These are phyloP conservation scores for Tanypteryx hageni DNA, from an alignment of 2,888 invertebrate genomes.

Conservation along the genomic window DNA sequence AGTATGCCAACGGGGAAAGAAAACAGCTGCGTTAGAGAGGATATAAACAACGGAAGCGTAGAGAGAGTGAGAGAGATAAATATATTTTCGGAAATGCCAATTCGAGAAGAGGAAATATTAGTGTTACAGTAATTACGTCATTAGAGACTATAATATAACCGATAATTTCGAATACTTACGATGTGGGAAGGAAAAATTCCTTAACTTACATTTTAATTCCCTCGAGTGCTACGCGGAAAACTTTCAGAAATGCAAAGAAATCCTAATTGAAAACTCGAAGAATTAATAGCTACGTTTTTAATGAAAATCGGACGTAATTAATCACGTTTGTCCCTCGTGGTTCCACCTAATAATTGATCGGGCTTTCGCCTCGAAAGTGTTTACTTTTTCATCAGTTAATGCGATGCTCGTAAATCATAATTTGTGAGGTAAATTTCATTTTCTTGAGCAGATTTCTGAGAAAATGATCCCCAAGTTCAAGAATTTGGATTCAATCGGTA, in stretches of 20 bases:
- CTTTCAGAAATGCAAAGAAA: not conserved
- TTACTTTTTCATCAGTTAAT: not conserved
- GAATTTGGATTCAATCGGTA: not conserved
- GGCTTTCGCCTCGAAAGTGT: not conserved
- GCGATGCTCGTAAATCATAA: slow-evolving; percentile 18
- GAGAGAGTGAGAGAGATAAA: too few relatives aligned
- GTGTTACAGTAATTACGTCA: not conserved
- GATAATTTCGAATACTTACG: not conserved
- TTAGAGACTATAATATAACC: not conserved
- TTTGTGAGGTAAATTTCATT: not conserved
- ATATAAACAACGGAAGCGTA: too few relatives aligned
- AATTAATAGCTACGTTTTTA: not conserved
- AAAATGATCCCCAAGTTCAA: not conserved
- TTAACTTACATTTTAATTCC: not conserved
- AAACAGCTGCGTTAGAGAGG: too few relatives aligned
- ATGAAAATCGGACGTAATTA: slow-evolving; percentile 1
- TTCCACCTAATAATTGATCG: not conserved
- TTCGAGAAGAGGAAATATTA: too few relatives aligned
- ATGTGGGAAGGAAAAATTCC: too few relatives aligned
- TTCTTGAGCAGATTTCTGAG: not conserved
- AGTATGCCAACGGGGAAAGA: too few relatives aligned
- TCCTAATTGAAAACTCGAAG: not conserved
- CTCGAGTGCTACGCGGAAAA: not conserved
- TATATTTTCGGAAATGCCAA: too few relatives aligned
- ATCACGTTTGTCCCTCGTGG: not conserved